Evolutionary conservation across 2,797 vertebrate genomes (phyloP), one percentile per base, ranked within the genome.

Genomic region (Lagothrix lagotricha): DNA sequence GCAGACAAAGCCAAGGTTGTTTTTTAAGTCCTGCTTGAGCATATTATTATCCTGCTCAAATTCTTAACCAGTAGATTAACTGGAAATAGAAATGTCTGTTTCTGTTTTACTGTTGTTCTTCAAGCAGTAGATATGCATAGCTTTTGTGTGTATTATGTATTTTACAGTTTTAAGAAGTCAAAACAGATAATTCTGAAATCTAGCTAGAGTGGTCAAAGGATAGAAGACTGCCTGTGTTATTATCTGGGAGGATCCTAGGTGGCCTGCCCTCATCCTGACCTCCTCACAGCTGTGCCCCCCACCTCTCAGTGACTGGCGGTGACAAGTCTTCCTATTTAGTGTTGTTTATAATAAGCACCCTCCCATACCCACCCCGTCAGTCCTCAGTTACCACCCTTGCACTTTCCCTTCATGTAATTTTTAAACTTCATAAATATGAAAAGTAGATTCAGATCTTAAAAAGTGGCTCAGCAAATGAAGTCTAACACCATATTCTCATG

Each of bases 61-160:
- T 93, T 95, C 41, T 73, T 30, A 75, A 46, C 26, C 79, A 93
- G 15, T 67, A 76, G 57, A 90, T 72, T 7, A 88, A 80, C 24
- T 96, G 14, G 58, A 97, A 96, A 73, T 79, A 75, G 22, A 86
- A 93, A 82, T 72, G 22, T 50, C 61, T 84, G 3, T 46, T 82
- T 80, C 44, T 93, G 17, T 52, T 87, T 58, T 54, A 64, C 90
- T 73, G 4, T 88, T 81, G 44, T 19, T 94, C 58, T 94, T 88
- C 92, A 92, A 90, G 67, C 5, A 73, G 5, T 52, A 79, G 46
- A 81, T 50, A 57, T 48, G 54, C 24, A 64, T 64, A 93, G 7
- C 33, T 72, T 54, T 72, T 91, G 5, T 75, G 39, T 57, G 0
- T 41, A 48, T 61, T 57, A 20, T 54, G 2, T 88, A 85, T 57